Base-by-base conservation (phyloP, 2,797 vertebrate genomes). In the Phalloptychus januarius region DNA sequence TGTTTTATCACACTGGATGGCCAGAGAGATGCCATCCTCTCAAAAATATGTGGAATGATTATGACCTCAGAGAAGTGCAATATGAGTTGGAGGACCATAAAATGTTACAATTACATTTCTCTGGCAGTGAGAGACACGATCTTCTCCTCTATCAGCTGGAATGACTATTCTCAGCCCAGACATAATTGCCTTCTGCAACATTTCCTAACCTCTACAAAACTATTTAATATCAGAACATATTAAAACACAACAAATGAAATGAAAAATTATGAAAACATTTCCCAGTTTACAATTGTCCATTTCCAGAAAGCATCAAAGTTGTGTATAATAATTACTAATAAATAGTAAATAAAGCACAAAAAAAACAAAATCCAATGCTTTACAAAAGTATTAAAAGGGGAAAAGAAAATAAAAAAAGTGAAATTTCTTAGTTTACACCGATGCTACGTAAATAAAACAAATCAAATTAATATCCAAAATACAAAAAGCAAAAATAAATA, bases 91-190 rank as follows among this genome's bases (percentile, higher is more conserved):
- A n/a, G 40, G 65, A 25, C 67, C 25, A 70, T 70, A 44, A 42
- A 70, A n/a, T 70, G 12, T n/a, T 70, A 70, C 25, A n/a, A 42
- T 70, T 70, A 70, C 40, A 70, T 44, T 70, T 70, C 23, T 70
- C 38, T 70, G 67, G 23, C 40, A 44, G 38, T 25, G 67, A 44
- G 23, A 69, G 11, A 23, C 25, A 70, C 67, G 3, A 7, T 70
- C 25, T 23, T 42, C 38, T n/a, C 40, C 40, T 70, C 67, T 70
- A n/a, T 70, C 67, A n/a, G 40, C 2, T 42, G 38, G 25, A 70
- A 70, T 70, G 38, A 28, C 40, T 42, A 7, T 42, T 6, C 67
- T 28, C 25, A 42, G 38, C 25, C 40, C 5, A 44, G 67, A 28
- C 67, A 69, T 42, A 2, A 69, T n/a, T 69, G 65, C 11, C 4